Percentiles rank a stretch among this genome's conserved stretches.
Evolutionary conservation across 2,888 invertebrate genomes (phyloP).

Genomic region (Nomada ruficornis): DNA sequence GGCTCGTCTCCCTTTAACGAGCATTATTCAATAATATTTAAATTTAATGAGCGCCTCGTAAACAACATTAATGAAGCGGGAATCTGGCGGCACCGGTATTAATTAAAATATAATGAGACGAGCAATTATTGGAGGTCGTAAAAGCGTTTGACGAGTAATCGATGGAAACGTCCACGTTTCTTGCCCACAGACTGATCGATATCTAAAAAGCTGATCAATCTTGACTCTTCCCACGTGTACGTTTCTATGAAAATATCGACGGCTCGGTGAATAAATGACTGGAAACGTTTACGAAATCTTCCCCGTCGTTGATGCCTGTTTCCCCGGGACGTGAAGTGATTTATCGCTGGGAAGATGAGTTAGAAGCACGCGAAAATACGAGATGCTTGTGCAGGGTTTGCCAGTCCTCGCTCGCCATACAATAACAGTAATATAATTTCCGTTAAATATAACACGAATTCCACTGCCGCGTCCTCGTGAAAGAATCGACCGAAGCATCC

Average conservation of each 20-base stretch:
- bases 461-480: too few species aligned
- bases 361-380: not conserved
- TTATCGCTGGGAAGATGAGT: slow-evolving; percentile 11
- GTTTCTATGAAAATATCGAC: not conserved
- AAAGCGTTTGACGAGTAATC: slow-evolving; percentile 64
- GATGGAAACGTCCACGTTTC: slow-evolving; percentile 50
- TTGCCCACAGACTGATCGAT: slow-evolving; percentile 43
- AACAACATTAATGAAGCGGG: slow-evolving; percentile 79
- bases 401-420: not conserved
- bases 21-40: slow-evolving; percentile 80
- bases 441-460: too few species aligned
- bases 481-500: too few species aligned
- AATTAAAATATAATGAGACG: slow-evolving; percentile 83
- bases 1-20: slow-evolving; percentile 73
- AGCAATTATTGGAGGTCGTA: slow-evolving; percentile 80
- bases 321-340: not conserved
- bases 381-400: slow-evolving; percentile 1
- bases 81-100: slow-evolving; percentile 73
- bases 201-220: slow-evolving; percentile 41
- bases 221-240: slow-evolving; percentile 1
- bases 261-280: slow-evolving; percentile 7
- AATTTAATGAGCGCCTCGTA: slow-evolving; percentile 80
- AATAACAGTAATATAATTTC: too few species aligned
- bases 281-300: too few species aligned
- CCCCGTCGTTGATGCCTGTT: not conserved